A percentile compares a stretch with the other conserved stretches of the same genome.
phyloP scores from a whole-genome alignment of 2,888 invertebrate genomes.

The Octonoba sinensis region DNA sequence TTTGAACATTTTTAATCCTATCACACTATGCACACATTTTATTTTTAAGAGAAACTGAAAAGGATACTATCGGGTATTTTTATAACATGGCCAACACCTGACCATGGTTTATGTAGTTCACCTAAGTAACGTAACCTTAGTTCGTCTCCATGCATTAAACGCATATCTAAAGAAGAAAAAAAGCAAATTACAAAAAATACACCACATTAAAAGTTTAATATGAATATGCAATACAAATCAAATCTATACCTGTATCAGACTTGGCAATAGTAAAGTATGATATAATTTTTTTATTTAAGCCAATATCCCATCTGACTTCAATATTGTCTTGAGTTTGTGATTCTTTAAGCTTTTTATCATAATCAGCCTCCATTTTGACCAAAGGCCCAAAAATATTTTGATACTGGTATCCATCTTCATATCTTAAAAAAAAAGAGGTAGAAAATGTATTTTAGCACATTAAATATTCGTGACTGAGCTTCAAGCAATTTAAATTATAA shows the following conservation, averaged over 20 bases:
- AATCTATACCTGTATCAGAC: slow-evolving; percentile 83
- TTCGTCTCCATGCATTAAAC: slow-evolving; percentile 99
- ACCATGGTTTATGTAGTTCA: slow-evolving; percentile 89
- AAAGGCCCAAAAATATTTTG: slow-evolving; percentile 98
- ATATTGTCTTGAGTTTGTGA: slow-evolving; percentile 98
- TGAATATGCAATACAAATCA: slow-evolving; percentile 1
- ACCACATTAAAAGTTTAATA: background rate
- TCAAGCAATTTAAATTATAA: no score
- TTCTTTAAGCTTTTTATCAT: slow-evolving; percentile 96
- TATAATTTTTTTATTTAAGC: slow-evolving; percentile 96
- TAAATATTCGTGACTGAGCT: background rate
- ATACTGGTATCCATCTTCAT: slow-evolving; percentile 99
- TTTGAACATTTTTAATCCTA: no score
- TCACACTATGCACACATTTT: no score
- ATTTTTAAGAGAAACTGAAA: slow-evolving; percentile 12
- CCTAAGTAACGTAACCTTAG: slow-evolving; percentile 91
- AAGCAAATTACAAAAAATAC: background rate
- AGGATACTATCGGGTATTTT: slow-evolving; percentile 75
- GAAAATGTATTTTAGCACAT: no score
- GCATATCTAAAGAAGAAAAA: slow-evolving; percentile 81
- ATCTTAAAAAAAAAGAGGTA: slow-evolving; percentile 75
- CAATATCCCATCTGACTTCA: slow-evolving; percentile 98
- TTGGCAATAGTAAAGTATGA: slow-evolving; percentile 98
- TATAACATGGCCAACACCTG: slow-evolving; percentile 97
- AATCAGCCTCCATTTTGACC: slow-evolving; percentile 97